A percentile compares a stretch with the other conserved stretches of the same genome.
Evolutionary conservation across 2,888 invertebrate genomes (phyloP).

Genomic region (Liposcelis brunnea): DNA sequence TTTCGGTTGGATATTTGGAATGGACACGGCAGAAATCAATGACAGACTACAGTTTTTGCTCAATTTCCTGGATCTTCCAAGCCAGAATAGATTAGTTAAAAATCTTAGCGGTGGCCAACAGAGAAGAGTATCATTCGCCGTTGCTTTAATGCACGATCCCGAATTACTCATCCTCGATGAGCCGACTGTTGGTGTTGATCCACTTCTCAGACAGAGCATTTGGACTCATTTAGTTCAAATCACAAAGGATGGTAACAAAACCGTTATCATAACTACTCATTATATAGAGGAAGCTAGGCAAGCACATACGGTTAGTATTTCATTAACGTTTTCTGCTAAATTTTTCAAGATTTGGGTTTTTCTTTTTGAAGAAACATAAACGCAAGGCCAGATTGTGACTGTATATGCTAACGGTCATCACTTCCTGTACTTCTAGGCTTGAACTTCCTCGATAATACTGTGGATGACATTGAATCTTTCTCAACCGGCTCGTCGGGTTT

Average conservation of each 20-base stretch:
- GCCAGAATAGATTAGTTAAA: conserved; percentile 61
- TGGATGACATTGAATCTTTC: no score
- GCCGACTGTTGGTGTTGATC: conserved; percentile 87
- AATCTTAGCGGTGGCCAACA: conserved; percentile 82
- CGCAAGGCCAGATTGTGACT: no score
- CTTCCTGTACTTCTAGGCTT: no score
- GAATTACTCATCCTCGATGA: conserved; percentile 82
- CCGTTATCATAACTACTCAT: conserved; percentile 84
- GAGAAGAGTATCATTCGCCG: conserved; percentile 78
- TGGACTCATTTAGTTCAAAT: conserved; percentile 88
- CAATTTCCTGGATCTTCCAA: conserved; percentile 80
- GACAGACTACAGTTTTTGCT: conserved; percentile 70
- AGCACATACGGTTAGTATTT: conserved; percentile 60
- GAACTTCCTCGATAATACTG: no score
- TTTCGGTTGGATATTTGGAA: conserved; percentile 90
- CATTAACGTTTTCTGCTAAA: neutral
- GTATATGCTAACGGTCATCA: no score
- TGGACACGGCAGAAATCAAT: conserved; percentile 64
- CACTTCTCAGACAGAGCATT: conserved; percentile 74
- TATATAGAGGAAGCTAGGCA: conserved; percentile 91
- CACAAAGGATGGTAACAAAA: conserved; percentile 76
- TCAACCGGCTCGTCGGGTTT: no score
- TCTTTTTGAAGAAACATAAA: neutral
- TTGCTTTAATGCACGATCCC: conserved; percentile 83
- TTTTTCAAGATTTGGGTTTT: neutral